Conservation (phyloP, 30 jellyfish, hydroid and myxozoan species). For the Chrysaora quinquecirrha region DNA sequence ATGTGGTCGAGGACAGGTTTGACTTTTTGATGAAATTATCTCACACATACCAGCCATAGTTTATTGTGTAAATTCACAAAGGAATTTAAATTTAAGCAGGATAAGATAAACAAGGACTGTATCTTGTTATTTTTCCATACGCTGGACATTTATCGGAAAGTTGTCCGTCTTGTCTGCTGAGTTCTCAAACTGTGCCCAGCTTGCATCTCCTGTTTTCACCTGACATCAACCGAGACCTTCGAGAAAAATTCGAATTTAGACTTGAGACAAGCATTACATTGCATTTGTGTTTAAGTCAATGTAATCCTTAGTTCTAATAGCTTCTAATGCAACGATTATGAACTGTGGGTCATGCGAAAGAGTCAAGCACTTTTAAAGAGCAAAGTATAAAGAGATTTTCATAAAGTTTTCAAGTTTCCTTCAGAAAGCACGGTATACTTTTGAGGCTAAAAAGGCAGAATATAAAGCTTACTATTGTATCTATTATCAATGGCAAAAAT, state of each 20-base stretch:
- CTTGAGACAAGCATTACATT: background rate
- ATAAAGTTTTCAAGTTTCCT: too few species aligned
- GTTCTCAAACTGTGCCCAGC: background rate
- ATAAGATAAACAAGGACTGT: background rate
- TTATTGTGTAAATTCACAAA: background rate
- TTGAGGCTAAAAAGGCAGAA: too few species aligned
- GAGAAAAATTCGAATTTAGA: background rate
- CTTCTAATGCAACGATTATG: background rate
- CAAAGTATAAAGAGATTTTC: background rate
- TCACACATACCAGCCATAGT: background rate
- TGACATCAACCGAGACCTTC: background rate
- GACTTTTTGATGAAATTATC: background rate
- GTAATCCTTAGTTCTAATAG: background rate
- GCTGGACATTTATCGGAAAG: background rate
- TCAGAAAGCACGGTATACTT: too few species aligned
- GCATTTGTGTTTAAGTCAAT: background rate
- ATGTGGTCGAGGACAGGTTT: conserved; percentile 8
- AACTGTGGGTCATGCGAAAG: background rate
- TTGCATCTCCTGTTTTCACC: background rate
- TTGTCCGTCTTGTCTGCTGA: background rate
- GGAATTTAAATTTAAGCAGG: background rate
- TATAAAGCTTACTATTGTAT: too few species aligned
- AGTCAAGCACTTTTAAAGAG: background rate
- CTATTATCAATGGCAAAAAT: too few species aligned
- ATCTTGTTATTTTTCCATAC: background rate